phyloP scores from a whole-genome alignment of 2,113 vertebrate genomes.

The Istiophorus platypterus region DNA sequence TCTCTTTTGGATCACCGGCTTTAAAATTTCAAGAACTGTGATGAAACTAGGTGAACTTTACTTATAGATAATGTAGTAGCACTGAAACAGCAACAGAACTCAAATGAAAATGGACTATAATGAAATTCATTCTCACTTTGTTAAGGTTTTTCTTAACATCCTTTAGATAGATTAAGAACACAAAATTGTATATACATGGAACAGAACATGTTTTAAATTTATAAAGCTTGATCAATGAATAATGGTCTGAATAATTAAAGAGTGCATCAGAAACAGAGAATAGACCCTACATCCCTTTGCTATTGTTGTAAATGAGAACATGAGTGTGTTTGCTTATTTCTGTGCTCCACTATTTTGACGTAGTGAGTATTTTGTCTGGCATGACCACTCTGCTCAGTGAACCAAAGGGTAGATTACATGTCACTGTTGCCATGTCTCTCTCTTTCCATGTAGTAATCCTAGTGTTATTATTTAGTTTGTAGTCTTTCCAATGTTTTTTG shows the following conservation, averaged over 20 bases:
- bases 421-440: constrained; percentile 7
- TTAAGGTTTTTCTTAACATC: neutral
- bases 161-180: neutral
- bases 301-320: constrained; percentile 46
- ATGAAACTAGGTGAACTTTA: neutral
- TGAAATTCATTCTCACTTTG: neutral
- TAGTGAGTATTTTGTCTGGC: constrained; percentile 36
- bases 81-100: neutral
- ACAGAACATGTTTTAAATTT: neutral
- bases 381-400: constrained; percentile 50
- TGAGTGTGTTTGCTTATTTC: neutral
- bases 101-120: neutral
- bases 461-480: neutral
- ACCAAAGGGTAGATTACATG: constrained; percentile 38
- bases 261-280: constrained; percentile 7
- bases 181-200: neutral
- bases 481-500: neutral
- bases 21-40: neutral
- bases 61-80: neutral
- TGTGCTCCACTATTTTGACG: constrained; percentile 36
- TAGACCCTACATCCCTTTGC: constrained; percentile 1
- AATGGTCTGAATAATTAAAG: constrained; percentile 9
- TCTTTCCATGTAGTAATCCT: neutral
- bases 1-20: neutral
- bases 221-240: neutral